Base-by-base conservation (phyloP, 2,113 vertebrate species). In the Scomber scombrus region DNA sequence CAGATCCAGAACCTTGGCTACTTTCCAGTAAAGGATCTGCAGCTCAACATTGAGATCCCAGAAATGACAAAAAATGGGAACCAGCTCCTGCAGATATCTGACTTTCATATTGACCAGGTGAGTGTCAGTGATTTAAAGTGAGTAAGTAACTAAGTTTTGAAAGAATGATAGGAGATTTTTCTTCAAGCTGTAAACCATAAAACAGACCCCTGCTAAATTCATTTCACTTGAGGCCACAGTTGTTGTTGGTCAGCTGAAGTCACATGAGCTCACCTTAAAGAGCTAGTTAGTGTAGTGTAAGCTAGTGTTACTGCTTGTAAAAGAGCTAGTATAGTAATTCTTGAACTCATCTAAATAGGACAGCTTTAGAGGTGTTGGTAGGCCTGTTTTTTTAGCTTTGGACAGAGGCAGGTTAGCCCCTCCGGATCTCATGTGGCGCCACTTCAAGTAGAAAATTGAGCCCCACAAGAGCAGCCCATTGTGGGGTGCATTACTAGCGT, bases 1-100 rank as follows among this genome's bases (percentile, higher is more conserved):
- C 93, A 99, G 98, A 94, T 99, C 60, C 97, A 98, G 86, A 99
- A 99, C 84, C 85, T 99, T 52, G 97, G 97, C 9, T 95, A 96
- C 58, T 98, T 98, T 82, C 96, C 97, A 0, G 90, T 98, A 8
- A 95, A 93, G 0, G 94, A 95, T 40, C 86, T 98, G 70, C 94
- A 92, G 81, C 88, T 99, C 76, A 96, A 94, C 71, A 93, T 98
- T 66, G 96, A 96, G 0, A 10, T 98, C 13, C 97, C 97, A 0
- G 90, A 96, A 14, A 95, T 97, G 91, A 98, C 97, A 0, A 93
- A 94, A 78, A 95, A 93, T 0, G 96, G 96, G 21, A 98, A 97
- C 90, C 95, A 95, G 13, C 95, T 99, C 19, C 89, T 99, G 74
- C 91, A 96, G 75, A 93, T 98, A 40, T 90, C 92, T 0, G 88